These are phyloP conservation scores for Stenolophus ochropezus DNA, from an alignment of 2,888 invertebrate genomes.

Conservation along the genomic window DNA sequence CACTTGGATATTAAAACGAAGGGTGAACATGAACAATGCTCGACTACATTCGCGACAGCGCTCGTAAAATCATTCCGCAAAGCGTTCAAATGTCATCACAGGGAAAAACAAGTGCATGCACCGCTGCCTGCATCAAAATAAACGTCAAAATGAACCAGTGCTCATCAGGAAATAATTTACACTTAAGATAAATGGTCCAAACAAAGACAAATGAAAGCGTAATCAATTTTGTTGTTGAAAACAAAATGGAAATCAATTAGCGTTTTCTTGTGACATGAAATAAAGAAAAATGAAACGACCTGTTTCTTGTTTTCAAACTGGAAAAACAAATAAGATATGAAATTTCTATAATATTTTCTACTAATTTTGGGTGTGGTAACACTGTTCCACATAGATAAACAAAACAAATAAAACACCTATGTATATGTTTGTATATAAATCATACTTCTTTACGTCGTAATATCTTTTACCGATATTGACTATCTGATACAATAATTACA, in stretches of 20 bases:
- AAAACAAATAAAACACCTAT: too few relatives aligned
- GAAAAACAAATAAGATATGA: too few relatives aligned
- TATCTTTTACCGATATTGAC: too few relatives aligned
- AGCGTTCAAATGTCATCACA: conserved; percentile 42
- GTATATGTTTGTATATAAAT: too few relatives aligned
- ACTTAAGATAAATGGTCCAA: conserved; percentile 16
- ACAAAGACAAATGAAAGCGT: not conserved
- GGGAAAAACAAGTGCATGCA: conserved; percentile 20
- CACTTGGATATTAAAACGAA: conserved; percentile 32
- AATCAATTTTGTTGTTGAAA: not conserved
- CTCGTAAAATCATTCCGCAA: conserved; percentile 35
- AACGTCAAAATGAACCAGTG: conserved; percentile 2
- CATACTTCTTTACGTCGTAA: too few relatives aligned
- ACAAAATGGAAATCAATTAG: not conserved
- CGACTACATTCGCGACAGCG: conserved; percentile 19
- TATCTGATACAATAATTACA: too few relatives aligned
- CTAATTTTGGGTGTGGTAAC: too few relatives aligned
- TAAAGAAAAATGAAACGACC: not conserved
- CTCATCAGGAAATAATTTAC: conserved; percentile 6
- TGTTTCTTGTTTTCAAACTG: too few relatives aligned
- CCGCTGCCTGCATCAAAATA: conserved; percentile 33
- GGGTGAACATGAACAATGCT: conserved; percentile 10
- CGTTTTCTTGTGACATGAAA: not conserved
- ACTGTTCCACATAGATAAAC: too few relatives aligned
- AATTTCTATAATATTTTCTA: too few relatives aligned